Evolutionary conservation across 2,888 invertebrate genomes (phyloP).

Genomic region (Laothoe populi): DNA sequence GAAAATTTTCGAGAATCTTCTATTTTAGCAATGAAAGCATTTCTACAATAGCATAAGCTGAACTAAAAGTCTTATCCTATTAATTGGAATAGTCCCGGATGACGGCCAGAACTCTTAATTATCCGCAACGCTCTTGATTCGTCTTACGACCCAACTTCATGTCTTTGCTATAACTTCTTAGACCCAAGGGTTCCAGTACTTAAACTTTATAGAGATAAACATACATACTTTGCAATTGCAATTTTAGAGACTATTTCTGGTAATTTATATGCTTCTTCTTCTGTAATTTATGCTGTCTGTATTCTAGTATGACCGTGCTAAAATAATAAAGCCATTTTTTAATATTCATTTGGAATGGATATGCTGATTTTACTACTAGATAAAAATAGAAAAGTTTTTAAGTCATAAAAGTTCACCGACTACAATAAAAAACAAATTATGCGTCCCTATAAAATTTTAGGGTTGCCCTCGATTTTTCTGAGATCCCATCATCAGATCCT

Average conservation of each 20-base stretch:
- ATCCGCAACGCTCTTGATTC: constrained; percentile 38
- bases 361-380: too few relatives aligned
- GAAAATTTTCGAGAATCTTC: not conserved
- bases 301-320: too few relatives aligned
- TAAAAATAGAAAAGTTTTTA: too few relatives aligned
- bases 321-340: too few relatives aligned
- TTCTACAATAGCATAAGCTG: not conserved
- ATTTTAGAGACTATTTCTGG: not conserved
- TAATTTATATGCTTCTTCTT: not conserved
- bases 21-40: not conserved
- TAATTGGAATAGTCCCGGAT: constrained; percentile 33
- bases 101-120: constrained; percentile 40
- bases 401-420: too few relatives aligned
- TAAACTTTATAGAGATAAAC: constrained; percentile 24
- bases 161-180: constrained; percentile 32
- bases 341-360: too few relatives aligned
- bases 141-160: constrained; percentile 27
- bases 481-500: too few relatives aligned
- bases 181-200: constrained; percentile 20
- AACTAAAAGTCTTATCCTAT: not conserved
- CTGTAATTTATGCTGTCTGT: too few relatives aligned
- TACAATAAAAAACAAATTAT: too few relatives aligned
- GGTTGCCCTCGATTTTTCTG: too few relatives aligned
- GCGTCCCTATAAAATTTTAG: too few relatives aligned
- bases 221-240: constrained; percentile 5